A percentile compares a stretch with the other conserved stretches of the same genome.
phyloP scores from a whole-genome alignment of 2,797 vertebrate genomes.

The Rhynchotus rufescens region DNA sequence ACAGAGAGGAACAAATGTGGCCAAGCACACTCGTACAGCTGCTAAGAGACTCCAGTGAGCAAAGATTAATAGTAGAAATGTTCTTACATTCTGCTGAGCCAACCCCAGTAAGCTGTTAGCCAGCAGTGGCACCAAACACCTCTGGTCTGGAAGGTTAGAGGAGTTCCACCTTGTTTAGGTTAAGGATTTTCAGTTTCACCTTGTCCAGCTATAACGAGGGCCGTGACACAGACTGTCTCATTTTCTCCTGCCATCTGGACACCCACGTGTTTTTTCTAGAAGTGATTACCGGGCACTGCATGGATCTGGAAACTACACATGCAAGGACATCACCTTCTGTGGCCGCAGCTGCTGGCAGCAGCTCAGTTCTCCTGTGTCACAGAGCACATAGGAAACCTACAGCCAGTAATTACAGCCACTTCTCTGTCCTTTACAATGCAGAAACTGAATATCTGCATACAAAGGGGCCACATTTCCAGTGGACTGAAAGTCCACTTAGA shows the following conservation, averaged over 20 bases:
- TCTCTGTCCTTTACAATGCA: background rate
- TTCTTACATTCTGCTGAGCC: background rate
- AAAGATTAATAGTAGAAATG: slow-evolving; percentile 8
- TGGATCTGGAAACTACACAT: background rate
- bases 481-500: background rate
- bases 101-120: background rate
- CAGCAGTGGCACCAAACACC: background rate
- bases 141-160: background rate
- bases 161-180: background rate
- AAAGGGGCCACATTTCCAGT: background rate
- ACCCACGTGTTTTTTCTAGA: background rate
- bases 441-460: slow-evolving; percentile 16
- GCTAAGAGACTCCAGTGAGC: background rate
- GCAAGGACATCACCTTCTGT: background rate
- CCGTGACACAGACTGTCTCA: background rate
- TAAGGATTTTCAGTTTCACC: slow-evolving; percentile 12
- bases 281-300: background rate
- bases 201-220: background rate
- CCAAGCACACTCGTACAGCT: background rate
- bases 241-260: background rate
- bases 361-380: background rate
- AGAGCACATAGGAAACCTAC: background rate
- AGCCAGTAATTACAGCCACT: background rate
- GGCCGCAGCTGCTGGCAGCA: background rate
- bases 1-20: background rate